A percentile compares a stretch with the other conserved stretches of the same genome.
These are phyloP conservation scores for Nymphalis io DNA, from an alignment of 1,140 invertebrate genomes.

Conservation along the genomic window DNA sequence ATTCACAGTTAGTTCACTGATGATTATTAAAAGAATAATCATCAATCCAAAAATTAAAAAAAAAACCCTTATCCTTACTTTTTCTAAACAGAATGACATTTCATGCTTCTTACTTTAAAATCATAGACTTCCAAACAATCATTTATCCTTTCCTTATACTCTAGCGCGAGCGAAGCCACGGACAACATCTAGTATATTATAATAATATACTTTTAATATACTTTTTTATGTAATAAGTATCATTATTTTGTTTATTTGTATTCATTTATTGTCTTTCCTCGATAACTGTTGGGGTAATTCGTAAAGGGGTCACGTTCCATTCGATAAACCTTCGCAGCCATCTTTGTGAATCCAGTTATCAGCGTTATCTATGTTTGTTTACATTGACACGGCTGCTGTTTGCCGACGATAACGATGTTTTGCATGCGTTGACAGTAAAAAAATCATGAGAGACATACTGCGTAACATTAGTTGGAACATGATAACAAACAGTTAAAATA, in stretches of 20 bases:
- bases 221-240: not conserved
- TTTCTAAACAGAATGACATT: too few relatives aligned
- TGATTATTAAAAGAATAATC: too few relatives aligned
- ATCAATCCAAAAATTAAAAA: too few relatives aligned
- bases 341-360: slow-evolving; percentile 54
- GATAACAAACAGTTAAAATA: not conserved
- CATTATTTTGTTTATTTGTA: slow-evolving; percentile 1
- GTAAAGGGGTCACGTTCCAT: slow-evolving; percentile 50
- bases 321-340: slow-evolving; percentile 53
- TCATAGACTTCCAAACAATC: too few relatives aligned
- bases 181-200: too few relatives aligned
- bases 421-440: slow-evolving; percentile 36
- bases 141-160: too few relatives aligned
- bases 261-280: slow-evolving; percentile 1
- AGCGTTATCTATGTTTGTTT: slow-evolving; percentile 54
- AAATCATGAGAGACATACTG: slow-evolving; percentile 27
- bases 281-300: slow-evolving; percentile 42
- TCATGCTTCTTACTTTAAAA: too few relatives aligned
- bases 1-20: too few relatives aligned
- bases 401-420: slow-evolving; percentile 53
- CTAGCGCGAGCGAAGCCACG: too few relatives aligned
- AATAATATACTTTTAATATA: too few relatives aligned
- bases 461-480: slow-evolving; percentile 13
- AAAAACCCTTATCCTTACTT: too few relatives aligned
- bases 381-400: slow-evolving; percentile 49